Percentiles rank a stretch among this genome's conserved stretches.
These are phyloP conservation scores for Pandemis heparana DNA, from an alignment of 2,888 invertebrate genomes.

Conservation along the genomic window DNA sequence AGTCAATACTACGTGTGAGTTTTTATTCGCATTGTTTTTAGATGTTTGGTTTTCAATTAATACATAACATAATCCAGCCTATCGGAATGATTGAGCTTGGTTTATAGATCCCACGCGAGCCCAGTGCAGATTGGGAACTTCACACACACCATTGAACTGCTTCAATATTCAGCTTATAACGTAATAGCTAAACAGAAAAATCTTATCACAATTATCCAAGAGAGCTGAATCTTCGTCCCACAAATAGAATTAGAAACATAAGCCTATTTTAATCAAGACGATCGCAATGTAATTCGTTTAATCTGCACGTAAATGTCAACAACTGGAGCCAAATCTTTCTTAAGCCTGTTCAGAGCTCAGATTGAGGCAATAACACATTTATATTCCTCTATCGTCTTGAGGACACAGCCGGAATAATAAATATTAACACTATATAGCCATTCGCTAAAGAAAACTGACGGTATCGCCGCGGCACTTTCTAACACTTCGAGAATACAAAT, in stretches of 20 bases:
- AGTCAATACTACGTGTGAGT: no score
- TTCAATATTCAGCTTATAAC: no score
- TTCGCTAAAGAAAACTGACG: constrained; percentile 74
- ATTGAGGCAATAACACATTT: constrained; percentile 56
- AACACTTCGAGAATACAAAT: constrained; percentile 70
- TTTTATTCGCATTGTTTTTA: no score
- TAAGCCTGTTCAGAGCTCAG: constrained; percentile 62
- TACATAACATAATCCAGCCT: no score
- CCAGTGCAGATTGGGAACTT: no score
- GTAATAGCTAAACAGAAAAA: not conserved
- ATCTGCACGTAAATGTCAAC: constrained; percentile 53
- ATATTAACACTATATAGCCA: constrained; percentile 70
- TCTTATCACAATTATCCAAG: not conserved
- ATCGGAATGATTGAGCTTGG: no score
- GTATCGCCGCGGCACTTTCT: constrained; percentile 70
- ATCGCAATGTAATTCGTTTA: constrained; percentile 26
- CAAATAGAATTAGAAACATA: not conserved
- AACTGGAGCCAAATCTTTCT: constrained; percentile 48
- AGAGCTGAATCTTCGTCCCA: not conserved
- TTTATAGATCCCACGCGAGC: no score
- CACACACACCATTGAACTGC: no score
- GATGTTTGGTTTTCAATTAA: no score
- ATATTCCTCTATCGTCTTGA: constrained; percentile 68
- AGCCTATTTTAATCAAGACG: constrained; percentile 22
- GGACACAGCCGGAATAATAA: constrained; percentile 78